Evolutionary conservation across 2,113 vertebrate species (phyloP), one percentile per base, ranked within the genome.

Genomic region (Zosterops borbonicus): DNA sequence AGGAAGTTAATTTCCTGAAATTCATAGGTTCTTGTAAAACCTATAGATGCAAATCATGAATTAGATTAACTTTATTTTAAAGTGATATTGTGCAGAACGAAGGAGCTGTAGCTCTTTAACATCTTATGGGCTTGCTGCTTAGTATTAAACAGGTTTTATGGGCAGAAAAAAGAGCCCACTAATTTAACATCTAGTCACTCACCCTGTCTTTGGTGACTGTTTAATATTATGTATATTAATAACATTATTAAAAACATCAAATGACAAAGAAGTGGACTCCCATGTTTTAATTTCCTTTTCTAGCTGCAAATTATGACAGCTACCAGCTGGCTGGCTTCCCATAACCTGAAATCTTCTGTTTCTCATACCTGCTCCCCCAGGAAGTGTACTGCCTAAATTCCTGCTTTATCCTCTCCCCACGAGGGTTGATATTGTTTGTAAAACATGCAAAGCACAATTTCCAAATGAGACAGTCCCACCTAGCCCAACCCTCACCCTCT

Each of bases 1-100:
- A 87, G 63, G 60, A 83, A 95, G 79, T 92, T 97, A 97, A 97
- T 97, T 97, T 97, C 93, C 95, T 93, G 93, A 80, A 91, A 97
- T 97, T 97, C 96, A 96, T 76, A 76, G 84, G 64, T 39, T n/a
- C 92, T 46, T 95, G 73, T 95, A 97, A 97, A 97, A 94, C 76
- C 71, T 68, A 87, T 67, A 96, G 93, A 91, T 96, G 89, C 86
- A 88, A 39, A 76, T 94, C 83, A 84, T 76, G 91, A 78, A 64
- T 96, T 95, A 95, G 82, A 91, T 96, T 97, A 94, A 95, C 95
- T 97, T 95, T 71, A 95, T 85, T 95, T 96, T 78, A 62, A 79
- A 84, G 93, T 89, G 92, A 91, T 90, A 93, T 46, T 92, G 62
- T 9, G 52, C 89, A 86, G 89, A 87, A 68, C 8, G 5, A 81